Evolutionary conservation across 2,888 invertebrate species (phyloP), one percentile per base, ranked within the genome.

Genomic region (Stegophylla sp.): DNA sequence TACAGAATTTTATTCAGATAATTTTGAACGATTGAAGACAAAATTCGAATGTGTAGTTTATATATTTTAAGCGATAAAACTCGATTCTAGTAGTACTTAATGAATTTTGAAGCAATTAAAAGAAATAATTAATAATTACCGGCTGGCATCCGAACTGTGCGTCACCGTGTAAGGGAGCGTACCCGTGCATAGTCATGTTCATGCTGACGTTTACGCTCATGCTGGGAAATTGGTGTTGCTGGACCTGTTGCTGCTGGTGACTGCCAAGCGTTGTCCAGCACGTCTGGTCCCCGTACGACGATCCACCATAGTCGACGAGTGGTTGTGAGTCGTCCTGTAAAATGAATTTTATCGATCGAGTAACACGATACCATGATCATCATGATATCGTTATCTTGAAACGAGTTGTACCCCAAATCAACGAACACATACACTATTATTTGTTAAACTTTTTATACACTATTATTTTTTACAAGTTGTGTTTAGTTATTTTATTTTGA

Each of bases 181-280:
- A 87, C 81, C 88, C 87, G 82, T 95, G 95, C 93, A 97, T 96
- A 82, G 97, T 97, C 97, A 97, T 97, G 87, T 96, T 97, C 97
- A 97, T 97, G 84, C 94, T 94, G 0, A 97, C 96, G 86, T 97
- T 97, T 84, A 97, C 96, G 85, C 95, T 95, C 97, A 97, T 97
- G 85, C 95, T 93, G 82, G 96, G 95, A 86, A 94, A 94, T 51
- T 79, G 79, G 9, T 79, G 79, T 48, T 79, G 79, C 23, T 67
- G 76, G 69, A 82, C 61, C 26, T 53, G 77, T 41, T 67, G 69
- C 61, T 64, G 69, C 15, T 81, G 64, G 34, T 77, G 76, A n/a
- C 48, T 17, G 7, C 61, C 69, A 13, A 69, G 59, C 26, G 69
- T 69, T 83, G 93, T 75, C 72, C 83, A 76, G 26, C 79, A 61